These are phyloP conservation scores for Neogobius melanostomus DNA, from an alignment of 2,113 vertebrate genomes.

Conservation along the genomic window DNA sequence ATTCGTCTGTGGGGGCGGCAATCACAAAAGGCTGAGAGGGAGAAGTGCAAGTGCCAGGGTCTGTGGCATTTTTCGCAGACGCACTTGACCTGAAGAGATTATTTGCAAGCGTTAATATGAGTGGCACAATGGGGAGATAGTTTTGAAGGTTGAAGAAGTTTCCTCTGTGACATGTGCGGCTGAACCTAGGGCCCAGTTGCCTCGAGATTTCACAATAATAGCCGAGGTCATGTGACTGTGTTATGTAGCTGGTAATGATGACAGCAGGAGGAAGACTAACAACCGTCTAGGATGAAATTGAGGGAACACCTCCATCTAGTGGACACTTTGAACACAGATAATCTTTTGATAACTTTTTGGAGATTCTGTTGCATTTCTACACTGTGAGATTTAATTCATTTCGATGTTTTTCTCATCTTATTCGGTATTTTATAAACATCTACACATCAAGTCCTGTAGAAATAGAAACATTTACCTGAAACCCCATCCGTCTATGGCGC, in stretches of 20 bases:
- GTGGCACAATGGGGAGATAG: not conserved
- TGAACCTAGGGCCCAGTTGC: not conserved
- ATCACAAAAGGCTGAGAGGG: constrained; percentile 19
- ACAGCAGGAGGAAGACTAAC: not conserved
- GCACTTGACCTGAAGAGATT: not conserved
- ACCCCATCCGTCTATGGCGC: constrained; percentile 95
- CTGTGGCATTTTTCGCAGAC: not conserved
- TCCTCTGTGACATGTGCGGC: not conserved
- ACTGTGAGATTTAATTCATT: too few relatives aligned
- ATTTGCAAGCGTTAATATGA: not conserved
- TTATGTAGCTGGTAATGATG: not conserved
- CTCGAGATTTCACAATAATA: not conserved
- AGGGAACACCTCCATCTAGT: constrained; percentile 54
- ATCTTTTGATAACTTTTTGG: too few relatives aligned
- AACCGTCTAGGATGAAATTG: constrained; percentile 6
- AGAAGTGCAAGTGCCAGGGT: not conserved
- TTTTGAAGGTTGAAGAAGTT: not conserved
- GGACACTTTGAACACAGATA: constrained; percentile 18
- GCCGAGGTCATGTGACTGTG: not conserved
- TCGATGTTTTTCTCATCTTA: too few relatives aligned
- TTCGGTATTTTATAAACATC: not conserved
- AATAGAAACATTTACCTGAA: constrained; percentile 81
- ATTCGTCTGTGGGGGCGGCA: constrained; percentile 30
- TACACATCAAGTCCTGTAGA: not conserved
- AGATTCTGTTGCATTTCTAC: too few relatives aligned